These are phyloP conservation scores for Eptesicus fuscus DNA, from an alignment of 2,113 vertebrate species.

Conservation along the genomic window DNA sequence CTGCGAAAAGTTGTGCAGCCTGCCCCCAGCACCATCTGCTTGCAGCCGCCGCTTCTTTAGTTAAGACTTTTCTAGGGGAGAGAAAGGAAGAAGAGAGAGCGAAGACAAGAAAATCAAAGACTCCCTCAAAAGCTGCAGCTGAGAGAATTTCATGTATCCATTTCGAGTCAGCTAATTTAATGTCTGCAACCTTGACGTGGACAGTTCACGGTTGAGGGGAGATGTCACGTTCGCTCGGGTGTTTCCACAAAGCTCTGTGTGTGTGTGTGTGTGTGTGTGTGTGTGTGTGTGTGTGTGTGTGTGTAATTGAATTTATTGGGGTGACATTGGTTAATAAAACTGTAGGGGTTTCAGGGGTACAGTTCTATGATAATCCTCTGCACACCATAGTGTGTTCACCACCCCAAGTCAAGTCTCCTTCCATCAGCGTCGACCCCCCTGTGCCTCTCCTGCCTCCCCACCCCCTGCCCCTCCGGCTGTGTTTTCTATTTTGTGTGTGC, in stretches of 20 bases:
- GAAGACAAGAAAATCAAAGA: not conserved
- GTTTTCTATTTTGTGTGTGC: too few species aligned
- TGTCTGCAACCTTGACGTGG: not conserved
- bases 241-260: not conserved
- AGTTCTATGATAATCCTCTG: not conserved
- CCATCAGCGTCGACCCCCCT: too few species aligned
- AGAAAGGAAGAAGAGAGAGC: not conserved
- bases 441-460: not conserved
- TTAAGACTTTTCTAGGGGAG: not conserved
- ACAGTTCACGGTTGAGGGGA: not conserved
- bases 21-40: conserved; percentile 2
- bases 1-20: not conserved
- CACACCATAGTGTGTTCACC: not conserved
- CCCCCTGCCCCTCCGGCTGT: rapidly evolving
- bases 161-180: not conserved
- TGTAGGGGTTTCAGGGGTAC: not conserved
- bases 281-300: too few species aligned
- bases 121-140: not conserved
- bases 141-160: not conserved
- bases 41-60: not conserved
- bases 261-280: too few species aligned
- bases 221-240: rapidly evolving
- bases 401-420: not conserved
- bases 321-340: not conserved
- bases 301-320: not conserved